phyloP scores from a whole-genome alignment of 1,140 invertebrate species.

The Sycophaga agraensis region DNA sequence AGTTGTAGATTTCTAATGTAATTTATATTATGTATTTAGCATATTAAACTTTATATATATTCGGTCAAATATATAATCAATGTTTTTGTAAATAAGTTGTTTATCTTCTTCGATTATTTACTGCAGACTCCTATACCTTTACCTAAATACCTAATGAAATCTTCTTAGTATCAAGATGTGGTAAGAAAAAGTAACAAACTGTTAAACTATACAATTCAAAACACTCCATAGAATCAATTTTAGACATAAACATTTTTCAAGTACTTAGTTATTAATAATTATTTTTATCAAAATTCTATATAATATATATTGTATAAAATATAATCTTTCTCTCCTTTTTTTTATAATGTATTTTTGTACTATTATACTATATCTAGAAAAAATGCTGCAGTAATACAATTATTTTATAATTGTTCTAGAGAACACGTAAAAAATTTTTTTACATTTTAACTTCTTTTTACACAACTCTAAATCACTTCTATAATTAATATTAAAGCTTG shows the following conservation, averaged over 20 bases:
- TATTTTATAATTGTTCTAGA: too few relatives aligned
- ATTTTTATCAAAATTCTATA: too few relatives aligned
- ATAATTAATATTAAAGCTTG: too few relatives aligned
- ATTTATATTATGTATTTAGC: slow-evolving; percentile 28
- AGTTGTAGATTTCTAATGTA: slow-evolving; percentile 21
- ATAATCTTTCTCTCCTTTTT: too few relatives aligned
- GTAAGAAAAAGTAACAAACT: too few relatives aligned
- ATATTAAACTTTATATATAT: slow-evolving; percentile 16
- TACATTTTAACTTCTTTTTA: too few relatives aligned
- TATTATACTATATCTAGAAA: too few relatives aligned
- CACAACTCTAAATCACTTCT: too few relatives aligned
- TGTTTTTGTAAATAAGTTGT: slow-evolving; percentile 25
- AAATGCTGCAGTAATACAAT: too few relatives aligned
- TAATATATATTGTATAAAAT: too few relatives aligned
- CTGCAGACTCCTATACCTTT: neutral
- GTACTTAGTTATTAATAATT: neutral
- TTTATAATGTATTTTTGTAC: too few relatives aligned
- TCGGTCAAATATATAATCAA: slow-evolving; percentile 30
- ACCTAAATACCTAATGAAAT: neutral
- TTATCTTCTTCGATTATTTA: slow-evolving; percentile 10
- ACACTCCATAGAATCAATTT: neutral
- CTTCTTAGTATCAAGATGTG: neutral
- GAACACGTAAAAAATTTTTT: too few relatives aligned
- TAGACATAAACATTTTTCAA: neutral
- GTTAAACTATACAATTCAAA: neutral